Percentiles rank a stretch among this genome's conserved stretches.
These are phyloP conservation scores for Yoshiicerus persimilis DNA, from an alignment of 1,140 invertebrate genomes.

Conservation along the genomic window DNA sequence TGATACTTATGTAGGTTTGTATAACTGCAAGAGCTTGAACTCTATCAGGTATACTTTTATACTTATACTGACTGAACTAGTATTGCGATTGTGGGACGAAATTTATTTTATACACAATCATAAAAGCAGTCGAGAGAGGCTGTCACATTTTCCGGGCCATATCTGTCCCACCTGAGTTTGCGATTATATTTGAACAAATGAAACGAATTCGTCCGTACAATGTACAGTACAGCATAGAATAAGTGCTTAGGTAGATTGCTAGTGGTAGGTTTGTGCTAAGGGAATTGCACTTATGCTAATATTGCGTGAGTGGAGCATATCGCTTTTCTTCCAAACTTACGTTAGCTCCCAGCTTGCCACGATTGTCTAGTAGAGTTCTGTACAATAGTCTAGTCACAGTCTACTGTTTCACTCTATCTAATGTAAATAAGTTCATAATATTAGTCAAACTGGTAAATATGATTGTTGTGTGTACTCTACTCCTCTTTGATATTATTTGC, in stretches of 20 bases:
- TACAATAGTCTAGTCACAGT: no score
- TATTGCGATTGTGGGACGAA: neutral
- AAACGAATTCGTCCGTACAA: neutral
- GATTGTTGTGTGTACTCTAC: neutral
- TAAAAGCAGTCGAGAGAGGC: neutral
- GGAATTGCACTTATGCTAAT: conserved; percentile 17
- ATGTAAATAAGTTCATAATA: neutral
- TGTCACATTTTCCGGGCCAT: neutral
- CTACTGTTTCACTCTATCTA: neutral
- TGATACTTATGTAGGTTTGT: neutral
- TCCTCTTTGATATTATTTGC: no score
- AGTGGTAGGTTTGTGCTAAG: neutral
- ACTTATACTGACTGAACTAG: no score
- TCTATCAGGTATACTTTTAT: no score
- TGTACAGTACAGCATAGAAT: neutral
- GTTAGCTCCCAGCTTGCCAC: neutral
- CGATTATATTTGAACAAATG: neutral
- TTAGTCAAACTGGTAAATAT: neutral
- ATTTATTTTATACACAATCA: neutral
- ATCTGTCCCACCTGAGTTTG: neutral
- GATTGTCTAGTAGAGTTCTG: neutral
- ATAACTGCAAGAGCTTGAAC: no score
- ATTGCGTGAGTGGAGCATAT: conserved; percentile 1
- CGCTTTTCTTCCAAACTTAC: neutral
- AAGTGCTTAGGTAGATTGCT: neutral